Conservation (phyloP, 37 sponge, comb jelly and placozoan species). For the Oopsacas minuta region DNA sequence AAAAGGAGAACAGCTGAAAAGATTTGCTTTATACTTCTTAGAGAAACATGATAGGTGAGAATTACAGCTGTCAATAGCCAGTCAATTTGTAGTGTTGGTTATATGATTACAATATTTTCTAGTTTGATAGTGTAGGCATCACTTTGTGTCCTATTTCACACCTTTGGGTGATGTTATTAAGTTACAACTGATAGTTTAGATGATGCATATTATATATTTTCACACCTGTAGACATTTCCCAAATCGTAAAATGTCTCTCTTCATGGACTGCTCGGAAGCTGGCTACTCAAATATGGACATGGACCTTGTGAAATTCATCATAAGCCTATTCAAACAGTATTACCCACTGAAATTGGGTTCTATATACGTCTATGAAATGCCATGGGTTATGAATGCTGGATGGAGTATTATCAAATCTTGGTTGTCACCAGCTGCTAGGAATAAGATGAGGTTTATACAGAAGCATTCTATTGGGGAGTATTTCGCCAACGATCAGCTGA, state of each 20-base stretch:
- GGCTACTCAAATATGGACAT: conserved; percentile 15
- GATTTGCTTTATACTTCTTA: background rate
- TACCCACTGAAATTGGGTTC: background rate
- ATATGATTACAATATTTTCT: too few relatives aligned
- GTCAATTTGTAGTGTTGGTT: too few relatives aligned
- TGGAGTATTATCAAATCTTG: background rate
- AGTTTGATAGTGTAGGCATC: too few relatives aligned
- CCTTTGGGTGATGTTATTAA: too few relatives aligned
- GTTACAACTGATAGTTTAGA: too few relatives aligned
- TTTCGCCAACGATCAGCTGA: background rate
- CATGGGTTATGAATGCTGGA: background rate
- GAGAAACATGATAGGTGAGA: conserved; percentile 13
- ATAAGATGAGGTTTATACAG: background rate
- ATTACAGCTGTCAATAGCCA: too few relatives aligned
- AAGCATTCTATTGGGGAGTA: background rate
- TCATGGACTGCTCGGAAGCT: conserved; percentile 13
- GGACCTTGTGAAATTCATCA: conserved; percentile 6
- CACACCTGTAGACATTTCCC: conserved; percentile 18
- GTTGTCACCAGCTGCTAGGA: background rate
- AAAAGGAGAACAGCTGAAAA: conserved; percentile 11
- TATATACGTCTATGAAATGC: conserved; percentile 12
- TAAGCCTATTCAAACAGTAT: background rate
- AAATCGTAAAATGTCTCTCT: background rate
- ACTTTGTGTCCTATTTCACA: too few relatives aligned
- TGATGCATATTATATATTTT: too few relatives aligned